These are phyloP conservation scores for Prolemur simus DNA, from an alignment of 2,113 vertebrate species.

Conservation along the genomic window DNA sequence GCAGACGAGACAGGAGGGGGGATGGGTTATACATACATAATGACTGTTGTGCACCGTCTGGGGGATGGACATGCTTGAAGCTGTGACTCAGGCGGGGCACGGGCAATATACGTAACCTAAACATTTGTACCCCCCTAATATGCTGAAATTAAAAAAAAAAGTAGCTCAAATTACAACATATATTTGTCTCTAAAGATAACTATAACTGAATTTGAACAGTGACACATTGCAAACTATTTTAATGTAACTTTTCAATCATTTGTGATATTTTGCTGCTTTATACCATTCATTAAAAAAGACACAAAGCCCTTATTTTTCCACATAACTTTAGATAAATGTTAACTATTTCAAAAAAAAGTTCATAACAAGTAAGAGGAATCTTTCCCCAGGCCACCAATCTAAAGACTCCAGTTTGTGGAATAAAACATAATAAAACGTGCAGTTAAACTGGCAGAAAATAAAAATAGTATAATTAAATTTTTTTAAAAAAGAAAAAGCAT, in stretches of 20 bases:
- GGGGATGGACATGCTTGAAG: too few species aligned
- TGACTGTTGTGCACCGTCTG: too few species aligned
- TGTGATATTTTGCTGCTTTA: not conserved
- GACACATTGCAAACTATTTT: not conserved
- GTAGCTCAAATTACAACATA: not conserved
- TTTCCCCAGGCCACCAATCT: not conserved
- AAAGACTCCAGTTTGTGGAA: not conserved
- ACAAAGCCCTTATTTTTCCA: not conserved
- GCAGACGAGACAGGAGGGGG: too few species aligned
- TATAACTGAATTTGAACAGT: not conserved
- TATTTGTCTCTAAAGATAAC: not conserved
- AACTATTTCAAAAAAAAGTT: not conserved
- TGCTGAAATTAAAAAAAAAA: not conserved
- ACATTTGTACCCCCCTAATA: too few species aligned
- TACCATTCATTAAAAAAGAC: slow-evolving; percentile 7
- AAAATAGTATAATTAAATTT: too few species aligned
- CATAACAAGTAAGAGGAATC: not conserved
- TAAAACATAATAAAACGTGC: not conserved
- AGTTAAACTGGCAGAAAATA: too few species aligned
- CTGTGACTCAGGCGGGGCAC: too few species aligned
- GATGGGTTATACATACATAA: too few species aligned
- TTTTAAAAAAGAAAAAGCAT: too few species aligned
- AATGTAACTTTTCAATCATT: not conserved
- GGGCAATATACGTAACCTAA: too few species aligned
- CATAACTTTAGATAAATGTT: slow-evolving; percentile 32